A percentile compares a stretch with the other conserved stretches of the same genome.
These are phyloP conservation scores for Phataginus tetradactyla DNA, from an alignment of 2,797 vertebrate species.

Conservation along the genomic window DNA sequence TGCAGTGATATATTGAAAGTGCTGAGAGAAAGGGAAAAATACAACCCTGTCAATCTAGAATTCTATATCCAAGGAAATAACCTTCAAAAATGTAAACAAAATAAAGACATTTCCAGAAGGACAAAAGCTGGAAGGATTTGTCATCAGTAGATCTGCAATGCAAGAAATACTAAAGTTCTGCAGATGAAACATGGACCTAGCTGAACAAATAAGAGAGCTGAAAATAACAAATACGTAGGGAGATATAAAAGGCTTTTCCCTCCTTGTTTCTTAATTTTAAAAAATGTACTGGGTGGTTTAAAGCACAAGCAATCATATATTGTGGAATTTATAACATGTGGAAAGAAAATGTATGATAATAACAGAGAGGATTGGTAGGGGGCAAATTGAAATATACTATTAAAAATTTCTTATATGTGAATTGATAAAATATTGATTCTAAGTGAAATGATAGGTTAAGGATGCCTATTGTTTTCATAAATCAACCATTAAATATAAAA, in stretches of 20 bases:
- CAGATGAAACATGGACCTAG: not conserved
- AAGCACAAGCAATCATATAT: not conserved
- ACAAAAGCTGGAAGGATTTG: not conserved
- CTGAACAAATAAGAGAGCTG: not conserved
- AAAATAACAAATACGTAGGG: not conserved
- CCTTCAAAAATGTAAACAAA: constrained; percentile 10
- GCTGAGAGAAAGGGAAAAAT: not conserved
- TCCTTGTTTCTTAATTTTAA: not conserved
- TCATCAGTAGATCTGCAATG: not conserved
- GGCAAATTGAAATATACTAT: not conserved
- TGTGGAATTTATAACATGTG: not conserved
- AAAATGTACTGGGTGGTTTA: not conserved
- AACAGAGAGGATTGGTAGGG: not conserved
- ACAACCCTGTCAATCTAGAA: not conserved
- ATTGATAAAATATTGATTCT: not conserved
- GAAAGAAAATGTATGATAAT: not conserved
- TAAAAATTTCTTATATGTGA: not conserved
- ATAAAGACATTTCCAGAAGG: not conserved
- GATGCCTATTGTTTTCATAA: not conserved
- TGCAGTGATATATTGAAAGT: not conserved
- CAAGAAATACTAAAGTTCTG: not conserved
- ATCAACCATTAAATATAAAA: constrained; percentile 22
- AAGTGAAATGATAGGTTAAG: not conserved
- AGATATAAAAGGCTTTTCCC: not conserved
- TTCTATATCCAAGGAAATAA: not conserved